Conservation (phyloP, 2,888 invertebrate genomes). For the Melikaiella ostensackeni region DNA sequence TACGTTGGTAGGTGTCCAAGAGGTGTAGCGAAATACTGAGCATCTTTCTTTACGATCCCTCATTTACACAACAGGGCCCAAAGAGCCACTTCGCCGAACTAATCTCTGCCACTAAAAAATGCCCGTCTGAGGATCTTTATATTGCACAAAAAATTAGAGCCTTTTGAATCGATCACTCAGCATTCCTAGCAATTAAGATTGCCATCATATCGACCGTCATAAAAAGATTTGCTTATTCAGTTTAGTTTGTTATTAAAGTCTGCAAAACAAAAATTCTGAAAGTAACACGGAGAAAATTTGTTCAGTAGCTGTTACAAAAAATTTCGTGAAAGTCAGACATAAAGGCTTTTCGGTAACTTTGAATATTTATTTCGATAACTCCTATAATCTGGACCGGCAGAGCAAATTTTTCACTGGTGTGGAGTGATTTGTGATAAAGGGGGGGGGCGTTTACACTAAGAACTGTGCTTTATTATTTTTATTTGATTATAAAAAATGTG, state of each 20-base stretch:
- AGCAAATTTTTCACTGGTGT: too few species aligned
- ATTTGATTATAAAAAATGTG: too few species aligned
- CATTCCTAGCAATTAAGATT: background rate
- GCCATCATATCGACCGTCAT: background rate
- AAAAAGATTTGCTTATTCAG: background rate
- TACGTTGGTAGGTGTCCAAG: conserved; percentile 66
- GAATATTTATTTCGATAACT: too few species aligned
- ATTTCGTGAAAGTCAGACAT: too few species aligned
- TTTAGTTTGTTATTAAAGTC: background rate
- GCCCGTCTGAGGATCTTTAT: background rate
- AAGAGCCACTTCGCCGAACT: conserved; percentile 60
- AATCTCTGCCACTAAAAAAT: conserved; percentile 39
- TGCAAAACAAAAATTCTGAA: background rate
- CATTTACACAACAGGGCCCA: conserved; percentile 71
- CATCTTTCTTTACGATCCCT: conserved; percentile 72
- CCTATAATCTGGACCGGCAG: too few species aligned
- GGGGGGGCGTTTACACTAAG: too few species aligned
- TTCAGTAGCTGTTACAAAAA: too few species aligned
- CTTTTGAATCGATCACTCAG: background rate
- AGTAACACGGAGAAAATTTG: too few species aligned
- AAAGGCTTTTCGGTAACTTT: too few species aligned
- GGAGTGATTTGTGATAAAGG: too few species aligned
- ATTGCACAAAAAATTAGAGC: background rate
- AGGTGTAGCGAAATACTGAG: conserved; percentile 65
- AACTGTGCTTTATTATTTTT: too few species aligned